Evolutionary conservation across 1,140 invertebrate species (phyloP), one percentile per base, ranked within the genome.

Genomic region (Drosophila varians): DNA sequence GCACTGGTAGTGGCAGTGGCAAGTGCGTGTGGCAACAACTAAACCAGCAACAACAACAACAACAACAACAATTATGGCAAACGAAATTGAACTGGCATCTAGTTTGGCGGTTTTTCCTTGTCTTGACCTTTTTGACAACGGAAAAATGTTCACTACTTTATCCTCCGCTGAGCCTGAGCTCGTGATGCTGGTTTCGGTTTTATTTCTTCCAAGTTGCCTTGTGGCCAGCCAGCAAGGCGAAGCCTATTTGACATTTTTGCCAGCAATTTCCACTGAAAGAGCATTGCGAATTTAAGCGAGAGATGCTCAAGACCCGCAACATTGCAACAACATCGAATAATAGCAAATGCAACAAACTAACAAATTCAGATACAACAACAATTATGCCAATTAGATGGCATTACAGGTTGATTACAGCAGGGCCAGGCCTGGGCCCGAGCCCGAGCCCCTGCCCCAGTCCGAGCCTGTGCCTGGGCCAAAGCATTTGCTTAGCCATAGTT

Each of bases 201-300:
- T 64, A 58, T 76, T 68, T 86, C 72, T 77, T 19, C 4, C 12
- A 38, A 66, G 61, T 16, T 65, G 57, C 71, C 70, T 74, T 64
- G 70, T 73, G 69, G 69, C 69, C 71, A 69, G 68, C 69, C 57
- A 74, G 62, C 26, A 34, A 66, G 47, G 56, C 56, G 61, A 77
- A 84, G 80, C 80, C 68, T 84, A 87, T 80, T 84, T 84, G 80
- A 84, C 80, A 84, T 84, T 84, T 84, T 84, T 84, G 66, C 80
- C 60, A 76, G 61, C 72, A 64, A 84, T 84, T 84, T 84, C 68
- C 76, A 80, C 51, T 80, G 76, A 84, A 87, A 87, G 79, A 84
- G 76, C 72, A 83, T 66, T 64, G 47, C 74, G 68, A 77, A 70
- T 68, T 66, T 55, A 64, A 70, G 69, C 52, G 48, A 51, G 56